phyloP scores from a whole-genome alignment of 1,140 invertebrate species.

The Rhopalosiphum padi region DNA sequence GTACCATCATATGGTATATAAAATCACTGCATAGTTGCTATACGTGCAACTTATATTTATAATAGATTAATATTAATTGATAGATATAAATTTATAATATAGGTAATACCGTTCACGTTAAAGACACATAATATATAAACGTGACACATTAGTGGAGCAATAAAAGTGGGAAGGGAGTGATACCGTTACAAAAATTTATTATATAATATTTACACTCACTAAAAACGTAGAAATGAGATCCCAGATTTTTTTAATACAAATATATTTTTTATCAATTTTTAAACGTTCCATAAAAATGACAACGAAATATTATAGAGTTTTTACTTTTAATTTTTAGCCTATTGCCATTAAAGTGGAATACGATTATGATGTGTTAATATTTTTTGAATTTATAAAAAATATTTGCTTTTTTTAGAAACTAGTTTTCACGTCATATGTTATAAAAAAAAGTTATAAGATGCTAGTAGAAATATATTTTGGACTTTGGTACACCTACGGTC shows the following conservation, averaged over 20 bases:
- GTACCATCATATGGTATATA: neutral
- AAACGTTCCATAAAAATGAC: neutral
- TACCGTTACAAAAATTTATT: neutral
- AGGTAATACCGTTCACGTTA: too few relatives aligned
- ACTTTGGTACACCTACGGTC: neutral
- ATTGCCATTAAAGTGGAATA: too few relatives aligned
- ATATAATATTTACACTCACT: neutral
- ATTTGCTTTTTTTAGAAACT: too few relatives aligned
- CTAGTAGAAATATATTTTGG: neutral
- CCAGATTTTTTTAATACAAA: too few relatives aligned
- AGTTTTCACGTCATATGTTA: neutral
- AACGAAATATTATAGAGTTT: too few relatives aligned
- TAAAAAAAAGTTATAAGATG: neutral
- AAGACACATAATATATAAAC: too few relatives aligned
- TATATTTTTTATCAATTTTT: neutral
- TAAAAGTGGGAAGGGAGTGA: too few relatives aligned
- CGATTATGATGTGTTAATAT: too few relatives aligned
- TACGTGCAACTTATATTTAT: neutral
- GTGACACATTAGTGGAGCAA: too few relatives aligned
- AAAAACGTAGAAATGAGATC: neutral
- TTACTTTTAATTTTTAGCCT: too few relatives aligned
- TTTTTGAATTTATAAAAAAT: too few relatives aligned
- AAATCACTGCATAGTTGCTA: neutral
- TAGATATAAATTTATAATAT: neutral
- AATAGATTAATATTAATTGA: neutral